phyloP scores from a whole-genome alignment of 2,113 vertebrate genomes.

The Aegypius monachus region DNA sequence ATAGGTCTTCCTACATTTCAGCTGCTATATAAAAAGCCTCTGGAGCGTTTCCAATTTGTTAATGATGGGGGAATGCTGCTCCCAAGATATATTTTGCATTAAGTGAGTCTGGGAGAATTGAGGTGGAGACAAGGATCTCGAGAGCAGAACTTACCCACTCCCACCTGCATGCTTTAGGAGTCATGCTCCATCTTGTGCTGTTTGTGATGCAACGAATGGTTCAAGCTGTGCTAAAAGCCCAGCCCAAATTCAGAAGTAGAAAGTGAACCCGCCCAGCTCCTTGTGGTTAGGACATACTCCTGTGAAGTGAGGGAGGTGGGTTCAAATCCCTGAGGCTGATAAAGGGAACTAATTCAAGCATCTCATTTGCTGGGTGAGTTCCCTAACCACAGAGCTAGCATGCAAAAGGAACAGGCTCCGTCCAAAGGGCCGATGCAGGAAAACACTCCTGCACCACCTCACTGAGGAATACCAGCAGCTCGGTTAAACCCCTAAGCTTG shows the following conservation, averaged over 20 bases:
- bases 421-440: not conserved
- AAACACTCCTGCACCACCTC: not conserved
- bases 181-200: slow-evolving; percentile 41
- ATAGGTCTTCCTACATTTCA: not conserved
- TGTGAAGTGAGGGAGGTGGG: not conserved
- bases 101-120: not conserved
- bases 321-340: not conserved
- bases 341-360: not conserved
- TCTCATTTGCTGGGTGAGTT: not conserved
- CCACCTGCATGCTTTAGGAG: not conserved
- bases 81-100: slow-evolving; percentile 4
- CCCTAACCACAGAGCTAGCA: not conserved
- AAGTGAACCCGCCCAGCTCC: not conserved
- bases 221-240: not conserved
- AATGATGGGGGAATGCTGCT: not conserved
- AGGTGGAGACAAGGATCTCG: slow-evolving; percentile 13
- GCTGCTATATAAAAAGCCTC: not conserved
- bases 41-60: not conserved
- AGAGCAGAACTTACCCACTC: not conserved
- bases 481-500: rapidly evolving
- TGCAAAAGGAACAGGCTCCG: not conserved
- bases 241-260: not conserved
- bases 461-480: not conserved
- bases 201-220: not conserved
- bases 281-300: not conserved